Evolutionary conservation across 2,888 invertebrate genomes (phyloP), one percentile per base, ranked within the genome.

Genomic region (Myopa testacea): DNA sequence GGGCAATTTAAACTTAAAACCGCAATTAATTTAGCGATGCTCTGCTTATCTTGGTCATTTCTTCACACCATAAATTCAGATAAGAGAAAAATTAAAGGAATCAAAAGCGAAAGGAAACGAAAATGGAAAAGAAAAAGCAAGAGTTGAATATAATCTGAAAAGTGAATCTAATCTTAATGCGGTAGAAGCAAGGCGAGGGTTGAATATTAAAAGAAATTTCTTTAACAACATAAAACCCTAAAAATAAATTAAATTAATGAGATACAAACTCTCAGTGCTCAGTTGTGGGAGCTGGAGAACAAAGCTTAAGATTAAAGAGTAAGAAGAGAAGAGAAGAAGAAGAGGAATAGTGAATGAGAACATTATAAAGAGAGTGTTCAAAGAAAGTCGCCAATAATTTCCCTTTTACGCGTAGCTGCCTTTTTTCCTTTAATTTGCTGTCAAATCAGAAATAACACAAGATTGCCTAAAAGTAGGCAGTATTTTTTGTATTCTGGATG

Each of bases 381-480:
- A 55, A 55, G 55, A 55, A 55, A 1, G 55, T n/a, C 55, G 55
- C 16, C 55, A 55, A n/a, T n/a, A 55, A 55, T 55, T 55, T 14
- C 16, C 1, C 2, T 26, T 26, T 26, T 26, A 26, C 26, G 26
- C 26, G 26, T 26, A 26, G 26, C 26, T 26, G 26, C 26, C 26
- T 26, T 14, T n/a, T 45, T 45, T 45, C 45, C 55, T 55, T 55
- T n/a, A 10, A n/a, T n/a, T 55, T 10, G 10, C 55, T 8, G 4
- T 55, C 45, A 45, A 1, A 45, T 55, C 55, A 55, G 10, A n/a
- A 37, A 38, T 40, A 40, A 40, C n/a, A 16, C 40, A 37, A 40
- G 7, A 37, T 10, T 58, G 37, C 60, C 58, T 71, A 71, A 71
- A 71, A 71, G 60, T 71, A 37, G 58, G 71, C 55, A 55, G n/a